Percentiles rank a stretch among this genome's conserved stretches.
These are phyloP conservation scores for Carlito syrichta DNA, from an alignment of 2,113 vertebrate species.

Conservation along the genomic window DNA sequence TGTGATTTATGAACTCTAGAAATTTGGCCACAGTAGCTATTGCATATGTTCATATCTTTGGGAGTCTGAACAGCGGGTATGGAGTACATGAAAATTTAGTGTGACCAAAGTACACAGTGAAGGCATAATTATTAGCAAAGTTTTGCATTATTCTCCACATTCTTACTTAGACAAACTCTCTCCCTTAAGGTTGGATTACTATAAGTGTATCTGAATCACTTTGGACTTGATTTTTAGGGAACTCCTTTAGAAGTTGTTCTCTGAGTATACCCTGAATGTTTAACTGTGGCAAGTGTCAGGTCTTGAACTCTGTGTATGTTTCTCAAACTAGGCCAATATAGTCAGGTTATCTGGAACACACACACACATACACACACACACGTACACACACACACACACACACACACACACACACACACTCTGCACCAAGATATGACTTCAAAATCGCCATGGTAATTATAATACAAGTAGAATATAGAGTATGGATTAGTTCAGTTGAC, in stretches of 20 bases:
- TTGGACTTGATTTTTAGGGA: neutral
- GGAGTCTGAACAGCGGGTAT: neutral
- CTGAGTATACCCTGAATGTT: neutral
- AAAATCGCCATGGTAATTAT: neutral
- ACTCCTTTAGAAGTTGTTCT: neutral
- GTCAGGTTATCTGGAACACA: neutral
- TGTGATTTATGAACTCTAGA: neutral
- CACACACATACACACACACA: neutral
- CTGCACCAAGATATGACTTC: neutral
- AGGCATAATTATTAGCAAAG: neutral
- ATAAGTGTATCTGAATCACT: neutral
- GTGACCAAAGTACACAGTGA: neutral
- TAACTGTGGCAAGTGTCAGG: neutral
- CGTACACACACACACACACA: too few relatives aligned
- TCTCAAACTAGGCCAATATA: neutral
- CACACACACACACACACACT: neutral
- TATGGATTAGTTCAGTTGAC: neutral
- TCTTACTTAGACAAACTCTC: neutral
- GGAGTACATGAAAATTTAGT: neutral
- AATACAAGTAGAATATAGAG: neutral
- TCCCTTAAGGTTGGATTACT: neutral
- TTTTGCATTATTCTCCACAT: neutral
- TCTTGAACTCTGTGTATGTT: neutral
- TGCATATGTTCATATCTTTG: neutral
- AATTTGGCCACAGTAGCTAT: neutral